These are phyloP conservation scores for Camponotus vicinus DNA, from an alignment of 1,140 invertebrate species.

Conservation along the genomic window DNA sequence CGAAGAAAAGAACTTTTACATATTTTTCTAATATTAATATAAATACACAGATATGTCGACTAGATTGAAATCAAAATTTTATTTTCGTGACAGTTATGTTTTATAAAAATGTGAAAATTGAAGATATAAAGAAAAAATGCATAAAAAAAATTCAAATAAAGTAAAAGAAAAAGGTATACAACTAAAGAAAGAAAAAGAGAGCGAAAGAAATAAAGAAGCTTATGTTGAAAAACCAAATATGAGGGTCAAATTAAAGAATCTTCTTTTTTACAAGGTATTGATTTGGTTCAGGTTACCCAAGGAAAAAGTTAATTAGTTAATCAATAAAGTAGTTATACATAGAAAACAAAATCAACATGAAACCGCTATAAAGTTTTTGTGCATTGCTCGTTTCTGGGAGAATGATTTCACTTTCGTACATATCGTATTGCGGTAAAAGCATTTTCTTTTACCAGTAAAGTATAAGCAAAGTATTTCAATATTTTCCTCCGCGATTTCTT, in stretches of 20 bases:
- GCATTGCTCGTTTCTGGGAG: neutral
- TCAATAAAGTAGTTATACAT: neutral
- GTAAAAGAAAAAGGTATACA: neutral
- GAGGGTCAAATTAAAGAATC: too few species aligned
- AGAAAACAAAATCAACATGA: neutral
- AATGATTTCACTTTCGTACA: neutral
- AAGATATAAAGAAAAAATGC: neutral
- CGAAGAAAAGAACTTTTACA: neutral
- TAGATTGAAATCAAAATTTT: neutral
- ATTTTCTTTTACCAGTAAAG: neutral
- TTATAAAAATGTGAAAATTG: neutral
- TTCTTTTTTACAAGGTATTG: neutral
- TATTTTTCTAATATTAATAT: neutral
- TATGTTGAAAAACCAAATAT: too few species aligned
- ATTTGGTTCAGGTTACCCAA: neutral
- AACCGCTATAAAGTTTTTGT: neutral
- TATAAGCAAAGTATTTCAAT: constrained; percentile 15
- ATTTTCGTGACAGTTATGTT: neutral
- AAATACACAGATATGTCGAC: neutral
- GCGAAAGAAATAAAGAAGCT: too few species aligned
- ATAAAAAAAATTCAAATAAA: neutral
- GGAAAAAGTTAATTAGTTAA: neutral
- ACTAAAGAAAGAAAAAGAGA: neutral
- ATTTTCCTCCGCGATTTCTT: neutral
- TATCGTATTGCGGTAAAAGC: neutral